These are phyloP conservation scores for Cryptophagus acutangulus DNA, from an alignment of 2,888 invertebrate species.

Conservation along the genomic window DNA sequence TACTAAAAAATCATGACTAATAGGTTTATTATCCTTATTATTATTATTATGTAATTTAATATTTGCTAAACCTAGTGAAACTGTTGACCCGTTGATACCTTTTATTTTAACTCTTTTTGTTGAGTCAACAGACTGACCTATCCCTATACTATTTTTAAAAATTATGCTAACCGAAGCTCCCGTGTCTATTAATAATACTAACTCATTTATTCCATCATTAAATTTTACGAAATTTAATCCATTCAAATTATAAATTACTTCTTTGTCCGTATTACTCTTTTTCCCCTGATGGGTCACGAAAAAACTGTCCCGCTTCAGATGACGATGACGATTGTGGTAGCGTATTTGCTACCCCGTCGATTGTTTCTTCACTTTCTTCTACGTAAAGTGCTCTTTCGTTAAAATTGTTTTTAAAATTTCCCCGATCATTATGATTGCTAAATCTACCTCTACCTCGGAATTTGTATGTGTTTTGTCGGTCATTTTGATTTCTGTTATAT, in stretches of 20 bases:
- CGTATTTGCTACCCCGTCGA: no score
- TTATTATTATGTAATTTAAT: conserved; percentile 9
- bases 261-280: no score
- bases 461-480: no score
- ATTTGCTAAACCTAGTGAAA: conserved; percentile 9
- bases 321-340: no score
- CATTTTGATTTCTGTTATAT: no score
- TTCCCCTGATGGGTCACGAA: no score
- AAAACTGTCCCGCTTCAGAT: no score
- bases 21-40: conserved; percentile 3
- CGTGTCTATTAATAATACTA: conserved; percentile 13
- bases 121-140: conserved; percentile 5
- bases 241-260: conserved; percentile 1
- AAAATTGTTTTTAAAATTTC: no score
- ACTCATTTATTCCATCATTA: not conserved
- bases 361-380: no score
- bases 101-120: conserved; percentile 8
- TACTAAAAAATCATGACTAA: conserved; percentile 10
- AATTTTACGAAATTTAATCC: conserved; percentile 13
- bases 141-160: conserved; percentile 7
- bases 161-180: conserved; percentile 12
- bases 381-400: no score
- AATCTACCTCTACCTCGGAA: no score
- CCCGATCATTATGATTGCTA: no score
- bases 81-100: conserved; percentile 9